Evolutionary conservation across 2,113 vertebrate species (phyloP).

Genomic region (Erinaceus europaeus): DNA sequence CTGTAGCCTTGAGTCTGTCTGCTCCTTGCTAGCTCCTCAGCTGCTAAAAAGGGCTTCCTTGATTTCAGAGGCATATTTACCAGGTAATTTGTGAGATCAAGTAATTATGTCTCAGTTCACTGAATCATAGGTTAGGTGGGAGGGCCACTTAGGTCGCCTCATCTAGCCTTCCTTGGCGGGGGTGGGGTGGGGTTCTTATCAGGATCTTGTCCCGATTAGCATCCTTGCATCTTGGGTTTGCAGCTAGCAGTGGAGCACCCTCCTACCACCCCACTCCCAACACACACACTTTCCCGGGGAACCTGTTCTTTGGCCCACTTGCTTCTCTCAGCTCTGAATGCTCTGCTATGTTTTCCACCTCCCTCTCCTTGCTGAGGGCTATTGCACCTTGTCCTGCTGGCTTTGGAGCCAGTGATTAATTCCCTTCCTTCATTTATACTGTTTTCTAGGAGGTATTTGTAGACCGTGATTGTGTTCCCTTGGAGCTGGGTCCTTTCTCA

Average conservation of each 20-base stretch:
- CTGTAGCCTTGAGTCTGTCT: neutral
- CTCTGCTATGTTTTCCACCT: neutral
- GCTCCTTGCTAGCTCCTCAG: neutral
- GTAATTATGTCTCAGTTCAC: conserved; percentile 53
- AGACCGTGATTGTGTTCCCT: neutral
- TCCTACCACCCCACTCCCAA: too few relatives aligned
- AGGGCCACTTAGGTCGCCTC: conserved; percentile 28
- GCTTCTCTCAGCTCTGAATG: neutral
- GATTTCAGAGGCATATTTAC: conserved; percentile 68
- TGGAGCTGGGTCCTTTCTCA: conserved; percentile 26
- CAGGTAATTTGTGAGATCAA: conserved; percentile 54
- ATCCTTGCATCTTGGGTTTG: neutral
- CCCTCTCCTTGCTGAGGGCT: neutral
- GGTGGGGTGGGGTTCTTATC: too few relatives aligned
- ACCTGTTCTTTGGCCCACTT: accelerated
- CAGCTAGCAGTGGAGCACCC: accelerated
- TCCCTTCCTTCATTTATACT: conserved; percentile 9
- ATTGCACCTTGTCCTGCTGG: neutral
- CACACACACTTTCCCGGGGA: too few relatives aligned
- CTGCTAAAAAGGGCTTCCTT: neutral
- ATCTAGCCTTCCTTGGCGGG: neutral
- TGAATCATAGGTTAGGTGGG: conserved; percentile 49
- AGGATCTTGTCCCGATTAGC: too few relatives aligned
- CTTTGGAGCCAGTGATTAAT: conserved; percentile 19
- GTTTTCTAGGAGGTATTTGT: conserved; percentile 39